A percentile compares a stretch with the other conserved stretches of the same genome.
Conservation (phyloP, 2,888 invertebrate genomes). For the Eledona agricola region DNA sequence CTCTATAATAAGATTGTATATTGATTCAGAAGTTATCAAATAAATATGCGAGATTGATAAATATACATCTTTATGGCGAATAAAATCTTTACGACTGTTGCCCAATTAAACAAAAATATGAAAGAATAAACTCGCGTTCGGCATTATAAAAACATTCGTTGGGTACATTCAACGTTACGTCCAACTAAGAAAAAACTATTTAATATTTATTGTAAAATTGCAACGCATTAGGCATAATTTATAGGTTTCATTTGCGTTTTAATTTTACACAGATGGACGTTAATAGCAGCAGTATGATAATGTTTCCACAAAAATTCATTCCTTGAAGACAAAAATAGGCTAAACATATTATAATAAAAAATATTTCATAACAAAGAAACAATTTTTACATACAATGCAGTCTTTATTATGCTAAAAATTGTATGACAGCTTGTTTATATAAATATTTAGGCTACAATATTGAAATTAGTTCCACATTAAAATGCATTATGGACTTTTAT, state of each 20-base stretch:
- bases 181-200: constrained; percentile 33
- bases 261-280: constrained; percentile 2
- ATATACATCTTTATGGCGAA: constrained; percentile 37
- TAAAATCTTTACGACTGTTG: constrained; percentile 38
- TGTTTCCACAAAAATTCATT: not conserved
- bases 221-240: constrained; percentile 21
- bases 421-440: constrained; percentile 23
- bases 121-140: constrained; percentile 31
- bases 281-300: constrained; percentile 6
- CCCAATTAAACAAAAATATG: constrained; percentile 41
- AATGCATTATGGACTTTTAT: constrained; percentile 27
- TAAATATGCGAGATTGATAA: constrained; percentile 34
- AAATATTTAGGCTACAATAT: constrained; percentile 27
- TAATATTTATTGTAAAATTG: constrained; percentile 22
- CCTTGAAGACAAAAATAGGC: not conserved
- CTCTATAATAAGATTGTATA: constrained; percentile 36
- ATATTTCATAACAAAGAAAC: constrained; percentile 11
- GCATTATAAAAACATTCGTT: constrained; percentile 30
- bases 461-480: constrained; percentile 26
- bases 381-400: constrained; percentile 23
- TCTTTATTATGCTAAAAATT: constrained; percentile 14
- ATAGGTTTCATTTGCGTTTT: constrained; percentile 8
- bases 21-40: constrained; percentile 36
- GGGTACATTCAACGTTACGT: constrained; percentile 26
- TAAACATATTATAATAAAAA: constrained; percentile 13